Evolutionary conservation across 2,888 invertebrate species (phyloP), one percentile per base, ranked within the genome.

Genomic region (Protonemura montana): DNA sequence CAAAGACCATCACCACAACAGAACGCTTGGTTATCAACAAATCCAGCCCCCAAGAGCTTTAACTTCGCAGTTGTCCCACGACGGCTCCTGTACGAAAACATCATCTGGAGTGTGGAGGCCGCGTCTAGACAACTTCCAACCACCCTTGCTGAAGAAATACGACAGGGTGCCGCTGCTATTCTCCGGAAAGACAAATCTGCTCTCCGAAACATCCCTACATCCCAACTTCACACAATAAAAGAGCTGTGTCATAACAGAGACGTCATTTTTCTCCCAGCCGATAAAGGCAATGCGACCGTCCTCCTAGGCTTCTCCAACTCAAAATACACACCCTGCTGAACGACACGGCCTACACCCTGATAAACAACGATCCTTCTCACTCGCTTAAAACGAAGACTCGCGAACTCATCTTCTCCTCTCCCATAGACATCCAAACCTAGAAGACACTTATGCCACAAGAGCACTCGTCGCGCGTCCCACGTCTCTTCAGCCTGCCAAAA

Each of bases 261-360:
- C 16, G 28, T 82, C 35, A 59, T 28, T 0, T 16, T 16, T 35
- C 82, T 86, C 25, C 41, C 0, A 0, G 82, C 86, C 10, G 83
- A 83, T 25, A 82, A 59, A 42, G 86, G 83, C 16, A 86, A 82
- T 13, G 28, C 86, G 5, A 83, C 42, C 21, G 86, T 83, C 13
- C 13, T 86, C 0, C 16, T 82, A 7, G 27, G 30, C 29, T 25
- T 0, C 16, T 25, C 27, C 10, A 76, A 59, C 26, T 86, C 13
- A 82, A 86, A 29, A 27, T 86, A 42, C 25, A 26, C 0, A 27
- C 25, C 3, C 21, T 82, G 13, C 76, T 82, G 35, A 27, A 26
- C 6, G 82, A 41, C n/a, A 13, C 81, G 7, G 42, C 82, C 25
- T 85, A 85, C 28, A 35, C 3, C 5, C 27, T 0, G 21, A 1